phyloP scores from a whole-genome alignment of 2,113 vertebrate genomes.

The Ariopsis seemanni region DNA sequence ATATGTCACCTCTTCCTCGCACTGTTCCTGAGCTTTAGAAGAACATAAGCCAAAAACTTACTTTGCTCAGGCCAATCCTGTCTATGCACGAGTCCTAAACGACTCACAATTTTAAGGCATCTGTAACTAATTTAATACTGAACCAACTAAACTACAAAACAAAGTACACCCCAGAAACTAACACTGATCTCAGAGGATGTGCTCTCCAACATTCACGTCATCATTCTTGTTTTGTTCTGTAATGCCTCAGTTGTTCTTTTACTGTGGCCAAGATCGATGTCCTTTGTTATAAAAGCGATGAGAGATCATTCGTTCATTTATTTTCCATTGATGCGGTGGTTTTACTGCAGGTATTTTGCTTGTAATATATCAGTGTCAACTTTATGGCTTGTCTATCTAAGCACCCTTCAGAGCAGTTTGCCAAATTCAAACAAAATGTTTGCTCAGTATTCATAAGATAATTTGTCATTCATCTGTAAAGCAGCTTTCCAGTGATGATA shows the following conservation, averaged over 20 bases:
- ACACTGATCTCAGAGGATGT: not conserved
- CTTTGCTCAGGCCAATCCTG: not conserved
- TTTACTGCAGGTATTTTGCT: conserved; percentile 16
- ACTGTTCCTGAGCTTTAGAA: conserved; percentile 15
- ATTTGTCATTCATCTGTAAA: not conserved
- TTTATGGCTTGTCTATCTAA: conserved; percentile 29
- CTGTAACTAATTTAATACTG: not conserved
- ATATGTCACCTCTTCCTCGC: conserved; percentile 54
- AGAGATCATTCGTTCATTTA: conserved; percentile 29
- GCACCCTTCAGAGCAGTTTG: not conserved
- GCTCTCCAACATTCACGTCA: not conserved
- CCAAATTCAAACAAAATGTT: not conserved
- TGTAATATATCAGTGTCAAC: conserved; percentile 37
- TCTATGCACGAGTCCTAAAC: not conserved
- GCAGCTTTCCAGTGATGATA: not conserved
- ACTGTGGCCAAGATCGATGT: not conserved
- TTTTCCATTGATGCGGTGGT: conserved; percentile 10
- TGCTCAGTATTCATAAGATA: not conserved
- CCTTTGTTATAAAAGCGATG: not conserved
- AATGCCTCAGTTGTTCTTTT: not conserved
- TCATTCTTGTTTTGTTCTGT: not conserved
- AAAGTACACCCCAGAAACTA: not conserved
- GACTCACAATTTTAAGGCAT: not conserved
- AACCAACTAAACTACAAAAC: not conserved
- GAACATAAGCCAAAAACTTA: conserved; percentile 34